phyloP scores from a whole-genome alignment of 2,797 vertebrate genomes.

The Dipus sagitta region DNA sequence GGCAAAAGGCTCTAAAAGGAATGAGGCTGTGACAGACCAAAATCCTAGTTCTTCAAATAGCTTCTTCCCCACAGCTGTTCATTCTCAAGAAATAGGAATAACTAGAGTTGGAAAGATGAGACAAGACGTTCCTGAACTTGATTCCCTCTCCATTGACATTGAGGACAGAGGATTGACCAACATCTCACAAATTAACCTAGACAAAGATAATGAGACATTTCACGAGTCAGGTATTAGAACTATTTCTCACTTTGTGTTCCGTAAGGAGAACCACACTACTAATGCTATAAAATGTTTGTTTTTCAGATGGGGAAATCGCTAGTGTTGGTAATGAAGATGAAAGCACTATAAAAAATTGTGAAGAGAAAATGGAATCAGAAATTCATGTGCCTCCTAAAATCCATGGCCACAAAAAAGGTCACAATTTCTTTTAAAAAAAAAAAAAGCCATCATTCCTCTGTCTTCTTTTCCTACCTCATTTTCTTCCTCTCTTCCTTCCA shows the following conservation, averaged over 20 bases:
- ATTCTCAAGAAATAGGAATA: constrained; percentile 33
- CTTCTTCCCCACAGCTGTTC: constrained; percentile 27
- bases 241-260: constrained; percentile 26
- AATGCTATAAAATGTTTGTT: constrained; percentile 37
- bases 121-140: constrained; percentile 35
- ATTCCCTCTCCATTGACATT: constrained; percentile 43
- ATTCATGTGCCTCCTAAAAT: background rate
- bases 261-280: background rate
- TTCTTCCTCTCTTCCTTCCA: no score
- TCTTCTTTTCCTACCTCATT: no score
- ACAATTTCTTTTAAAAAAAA: constrained; percentile 39
- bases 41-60: constrained; percentile 29
- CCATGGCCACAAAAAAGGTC: constrained; percentile 27
- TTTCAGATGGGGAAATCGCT: constrained; percentile 68
- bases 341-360: constrained; percentile 9
- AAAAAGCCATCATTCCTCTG: no score
- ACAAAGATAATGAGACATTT: constrained; percentile 60
- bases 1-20: constrained; percentile 35
- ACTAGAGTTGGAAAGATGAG: constrained; percentile 28
- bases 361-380: constrained; percentile 54
- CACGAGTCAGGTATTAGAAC: constrained; percentile 72
- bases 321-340: constrained; percentile 33
- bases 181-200: constrained; percentile 57
- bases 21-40: constrained; percentile 53
- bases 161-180: constrained; percentile 39